These are phyloP conservation scores for Lepus americanus DNA, from an alignment of 2,113 vertebrate genomes.

Conservation along the genomic window DNA sequence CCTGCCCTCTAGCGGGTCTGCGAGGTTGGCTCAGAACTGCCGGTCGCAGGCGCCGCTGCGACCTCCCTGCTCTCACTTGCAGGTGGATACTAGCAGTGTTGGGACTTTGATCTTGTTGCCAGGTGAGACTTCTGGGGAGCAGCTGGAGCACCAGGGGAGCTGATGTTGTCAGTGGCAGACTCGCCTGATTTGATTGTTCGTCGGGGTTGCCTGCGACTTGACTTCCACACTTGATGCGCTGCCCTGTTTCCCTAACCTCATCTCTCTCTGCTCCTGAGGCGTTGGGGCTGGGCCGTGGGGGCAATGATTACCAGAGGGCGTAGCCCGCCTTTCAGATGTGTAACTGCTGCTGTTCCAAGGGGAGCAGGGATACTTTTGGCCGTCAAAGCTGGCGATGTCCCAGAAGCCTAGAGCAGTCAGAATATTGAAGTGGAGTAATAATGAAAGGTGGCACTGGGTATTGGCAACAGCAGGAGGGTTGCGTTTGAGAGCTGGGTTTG, in stretches of 20 bases:
- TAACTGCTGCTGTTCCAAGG: neutral
- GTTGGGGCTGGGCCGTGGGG: neutral
- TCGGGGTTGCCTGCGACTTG: neutral
- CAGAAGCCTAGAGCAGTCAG: neutral
- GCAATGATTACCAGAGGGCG: neutral
- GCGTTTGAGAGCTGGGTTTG: neutral
- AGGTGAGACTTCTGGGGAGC: neutral
- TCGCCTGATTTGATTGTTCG: neutral
- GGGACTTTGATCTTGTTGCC: neutral
- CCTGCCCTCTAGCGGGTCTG: neutral
- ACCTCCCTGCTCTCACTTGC: neutral
- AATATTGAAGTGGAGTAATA: neutral
- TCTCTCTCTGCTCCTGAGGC: slow-evolving; percentile 50
- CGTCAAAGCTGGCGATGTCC: neutral
- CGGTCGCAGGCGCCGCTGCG: neutral
- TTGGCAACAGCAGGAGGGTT: neutral
- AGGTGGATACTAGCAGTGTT: neutral
- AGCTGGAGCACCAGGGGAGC: neutral
- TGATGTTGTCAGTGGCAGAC: neutral
- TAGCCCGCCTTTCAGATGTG: neutral
- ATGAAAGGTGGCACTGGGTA: neutral
- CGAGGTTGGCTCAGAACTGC: neutral
- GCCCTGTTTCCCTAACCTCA: slow-evolving; percentile 45
- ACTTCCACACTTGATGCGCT: neutral
- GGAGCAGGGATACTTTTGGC: neutral